These are phyloP conservation scores for Zaprionus davidi DNA, from an alignment of 1,140 invertebrate species.

Conservation along the genomic window DNA sequence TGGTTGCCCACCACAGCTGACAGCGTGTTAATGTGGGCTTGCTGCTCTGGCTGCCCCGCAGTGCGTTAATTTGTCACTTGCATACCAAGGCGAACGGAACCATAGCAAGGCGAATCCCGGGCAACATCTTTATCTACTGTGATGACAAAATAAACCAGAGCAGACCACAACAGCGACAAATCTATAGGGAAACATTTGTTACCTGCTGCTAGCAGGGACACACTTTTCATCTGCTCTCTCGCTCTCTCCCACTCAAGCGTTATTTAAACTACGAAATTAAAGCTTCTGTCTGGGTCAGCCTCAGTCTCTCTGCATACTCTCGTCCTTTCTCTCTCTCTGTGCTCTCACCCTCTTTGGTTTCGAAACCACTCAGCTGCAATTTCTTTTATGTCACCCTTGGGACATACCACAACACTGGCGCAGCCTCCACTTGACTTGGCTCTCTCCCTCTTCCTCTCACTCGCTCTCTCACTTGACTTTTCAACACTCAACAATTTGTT, in stretches of 20 bases:
- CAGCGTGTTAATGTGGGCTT: conserved; percentile 38
- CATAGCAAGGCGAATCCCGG: conserved; percentile 18
- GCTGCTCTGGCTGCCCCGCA: conserved; percentile 39
- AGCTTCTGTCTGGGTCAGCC: conserved; percentile 48
- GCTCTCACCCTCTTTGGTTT: neutral
- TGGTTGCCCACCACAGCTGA: conserved; percentile 36
- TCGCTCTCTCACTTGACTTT: conserved; percentile 57
- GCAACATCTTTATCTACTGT: conserved; percentile 52
- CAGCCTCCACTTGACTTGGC: neutral
- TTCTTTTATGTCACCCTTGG: conserved; percentile 64
- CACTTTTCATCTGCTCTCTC: conserved; percentile 7
- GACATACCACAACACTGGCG: conserved; percentile 40
- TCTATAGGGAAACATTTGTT: conserved; percentile 77
- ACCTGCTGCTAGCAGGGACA: conserved; percentile 39
- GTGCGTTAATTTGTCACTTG: conserved; percentile 73
- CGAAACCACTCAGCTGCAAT: conserved; percentile 60
- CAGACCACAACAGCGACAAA: conserved; percentile 38
- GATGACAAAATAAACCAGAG: conserved; percentile 34
- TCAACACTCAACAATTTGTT: conserved; percentile 64
- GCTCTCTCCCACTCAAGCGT: conserved; percentile 9
- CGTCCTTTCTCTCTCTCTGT: conserved; percentile 15
- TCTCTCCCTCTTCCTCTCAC: neutral
- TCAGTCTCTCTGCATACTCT: neutral
- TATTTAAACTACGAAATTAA: conserved; percentile 68
- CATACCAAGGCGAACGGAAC: conserved; percentile 18